A percentile compares a stretch with the other conserved stretches of the same genome.
These are phyloP conservation scores for Portunus trituberculatus DNA, from an alignment of 1,140 invertebrate genomes.

Conservation along the genomic window DNA sequence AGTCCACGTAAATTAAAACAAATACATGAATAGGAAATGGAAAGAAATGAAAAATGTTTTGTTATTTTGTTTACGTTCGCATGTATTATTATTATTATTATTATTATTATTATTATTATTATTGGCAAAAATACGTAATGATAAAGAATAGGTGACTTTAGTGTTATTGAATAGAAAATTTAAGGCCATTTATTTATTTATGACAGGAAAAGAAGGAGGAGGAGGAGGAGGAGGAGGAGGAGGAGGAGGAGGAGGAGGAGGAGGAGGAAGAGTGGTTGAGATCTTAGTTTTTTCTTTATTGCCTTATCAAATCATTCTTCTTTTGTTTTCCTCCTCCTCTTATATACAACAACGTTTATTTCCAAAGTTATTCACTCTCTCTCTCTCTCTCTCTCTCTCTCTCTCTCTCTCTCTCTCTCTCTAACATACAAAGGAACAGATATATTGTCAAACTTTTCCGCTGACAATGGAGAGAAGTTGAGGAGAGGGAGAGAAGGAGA, in stretches of 20 bases:
- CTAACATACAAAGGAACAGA: not conserved
- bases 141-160: not conserved
- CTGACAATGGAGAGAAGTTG: conserved; percentile 21
- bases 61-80: too few species aligned
- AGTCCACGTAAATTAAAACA: not conserved
- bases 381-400: conserved; percentile 13
- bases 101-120: not conserved
- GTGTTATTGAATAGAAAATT: not conserved
- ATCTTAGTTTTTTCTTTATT: not conserved
- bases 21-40: too few species aligned
- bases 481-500: not conserved
- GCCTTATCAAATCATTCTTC: not conserved
- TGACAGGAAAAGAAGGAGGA: not conserved
- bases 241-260: not conserved
- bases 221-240: not conserved
- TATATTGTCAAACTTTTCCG: conserved; percentile 11
- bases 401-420: conserved; percentile 7
- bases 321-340: not conserved
- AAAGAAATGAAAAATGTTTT: too few species aligned
- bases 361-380: not conserved
- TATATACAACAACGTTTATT: not conserved
- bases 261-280: not conserved
- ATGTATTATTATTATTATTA: not conserved
- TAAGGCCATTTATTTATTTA: not conserved
- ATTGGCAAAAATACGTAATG: not conserved